phyloP scores from a whole-genome alignment of 2,797 vertebrate species.

The Falco columbarius region DNA sequence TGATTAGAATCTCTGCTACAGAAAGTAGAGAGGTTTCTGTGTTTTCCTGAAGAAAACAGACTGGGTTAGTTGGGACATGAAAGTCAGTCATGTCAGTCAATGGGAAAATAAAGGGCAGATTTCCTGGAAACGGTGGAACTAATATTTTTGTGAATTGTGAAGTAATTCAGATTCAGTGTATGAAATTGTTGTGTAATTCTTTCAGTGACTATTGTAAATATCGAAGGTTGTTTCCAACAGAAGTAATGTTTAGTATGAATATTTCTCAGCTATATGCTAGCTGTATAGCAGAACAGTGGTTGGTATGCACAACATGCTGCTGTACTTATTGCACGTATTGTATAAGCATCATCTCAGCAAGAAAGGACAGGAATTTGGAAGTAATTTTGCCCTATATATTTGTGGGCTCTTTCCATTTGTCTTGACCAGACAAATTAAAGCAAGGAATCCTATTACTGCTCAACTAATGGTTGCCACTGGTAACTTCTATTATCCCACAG shows the following conservation, averaged over 20 bases:
- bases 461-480: neutral
- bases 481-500: constrained; percentile 3
- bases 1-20: neutral
- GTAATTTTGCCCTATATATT: neutral
- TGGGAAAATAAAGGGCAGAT: neutral
- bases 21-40: neutral
- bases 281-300: neutral
- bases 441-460: neutral
- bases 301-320: neutral
- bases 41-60: neutral
- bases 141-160: neutral
- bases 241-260: neutral
- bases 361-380: neutral
- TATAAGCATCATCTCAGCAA: neutral
- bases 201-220: neutral
- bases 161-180: neutral
- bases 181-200: neutral
- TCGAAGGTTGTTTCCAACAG: neutral
- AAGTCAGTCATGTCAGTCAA: neutral
- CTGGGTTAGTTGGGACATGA: neutral
- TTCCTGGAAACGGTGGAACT: neutral
- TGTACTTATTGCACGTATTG: neutral
- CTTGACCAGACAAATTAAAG: constrained; percentile 39
- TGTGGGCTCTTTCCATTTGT: constrained; percentile 5
- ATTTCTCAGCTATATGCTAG: neutral